Base-by-base conservation (phyloP, 2,113 vertebrate species). In the Anhinga anhinga region DNA sequence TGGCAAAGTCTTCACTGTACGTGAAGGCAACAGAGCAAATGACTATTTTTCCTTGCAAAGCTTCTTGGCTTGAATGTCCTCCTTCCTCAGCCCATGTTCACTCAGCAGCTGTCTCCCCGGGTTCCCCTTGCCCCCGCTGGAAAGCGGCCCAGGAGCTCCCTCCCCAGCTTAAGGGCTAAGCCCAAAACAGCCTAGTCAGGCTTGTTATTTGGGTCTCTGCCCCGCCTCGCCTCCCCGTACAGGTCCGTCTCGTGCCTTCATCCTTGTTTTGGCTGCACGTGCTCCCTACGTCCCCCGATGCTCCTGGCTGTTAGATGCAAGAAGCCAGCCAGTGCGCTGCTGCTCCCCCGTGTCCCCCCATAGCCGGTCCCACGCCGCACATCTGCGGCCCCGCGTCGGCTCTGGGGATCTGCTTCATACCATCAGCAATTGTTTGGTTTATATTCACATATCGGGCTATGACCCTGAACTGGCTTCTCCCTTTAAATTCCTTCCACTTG, bases 391-490 rank as follows among this genome's bases (percentile, higher is more conserved):
- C 80, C 2, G 5, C 4, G 3, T 32, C 9, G 0, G 53, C 85
- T 27, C 72, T 0, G 2, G 78, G 81, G 53, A 86, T 73, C 96
- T 74, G 93, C 84, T 83, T 50, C 4, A 10, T 85, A 83, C 95
- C 81, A 65, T 62, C 79, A 86, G 71, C 62, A 32, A 49, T 49
- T 80, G 95, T 91, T 97, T 91, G 87, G 93, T 95, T 97, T 93
- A 86, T 77, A 42, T 62, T 87, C 38, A 3, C 55, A 0, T 95
- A 94, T 93, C 86, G 0, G 91, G 93, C 94, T 71, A 3, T 93
- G 95, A 97, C 95, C 96, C 94, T 95, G 95, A 95, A 85, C 96
- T 91, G 89, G 81, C 96, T 96, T 96, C 96, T 96, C 93, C 96
- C 87, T 93, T 87, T 47, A 97, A 91, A 95, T 97, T 96, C 95